Base-by-base conservation (phyloP, 1,140 invertebrate species). In the Tetramorium alpestre region DNA sequence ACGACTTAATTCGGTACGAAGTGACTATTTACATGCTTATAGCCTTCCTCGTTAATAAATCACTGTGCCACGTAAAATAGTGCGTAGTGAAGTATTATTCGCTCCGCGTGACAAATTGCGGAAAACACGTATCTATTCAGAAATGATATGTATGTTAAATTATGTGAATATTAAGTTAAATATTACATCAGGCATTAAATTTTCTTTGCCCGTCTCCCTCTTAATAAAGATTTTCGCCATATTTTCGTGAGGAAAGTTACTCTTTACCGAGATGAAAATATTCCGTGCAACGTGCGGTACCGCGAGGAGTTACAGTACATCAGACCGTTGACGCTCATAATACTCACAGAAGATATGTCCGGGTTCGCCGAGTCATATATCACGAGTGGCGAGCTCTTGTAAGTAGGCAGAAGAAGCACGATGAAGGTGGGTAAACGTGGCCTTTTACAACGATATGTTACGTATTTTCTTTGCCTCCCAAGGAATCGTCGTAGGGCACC, bases 341-440 rank as follows among this genome's bases (percentile, higher is more conserved):
- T 90, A 91, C 75, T 87, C 67, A 62, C 64, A 88, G 87, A 87
- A 88, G 85, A 91, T 86, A 88, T 77, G 88, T 92, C 91, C 90
- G 91, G 91, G 91, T 92, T 92, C 90, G 87, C 64, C 85, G 85
- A 86, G 91, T 81, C 86, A 89, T 92, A 92, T 92, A 90, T 92
- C 91, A 92, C 69, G 54, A 69, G 76, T 33, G 89, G 73, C 73
- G 84, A 90, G 88, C 73, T 90, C 67, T 85, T 60, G 60, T 78
- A 78, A 85, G 85, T 49, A 65, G 65, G 87, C 77, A 87, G 72
- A 86, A 78, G 88, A 77, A 89, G 73, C 82, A 73, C 85, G 88
- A 76, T 67, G 67, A 90, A 87, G 77, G 87, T 82, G 60, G 69
- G 38, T 90, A 89, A 89, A 82, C 65, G 64, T 73, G 44, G 76